These are phyloP conservation scores for Hemitrygon akajei DNA, from an alignment of 2,797 vertebrate genomes.

Conservation along the genomic window DNA sequence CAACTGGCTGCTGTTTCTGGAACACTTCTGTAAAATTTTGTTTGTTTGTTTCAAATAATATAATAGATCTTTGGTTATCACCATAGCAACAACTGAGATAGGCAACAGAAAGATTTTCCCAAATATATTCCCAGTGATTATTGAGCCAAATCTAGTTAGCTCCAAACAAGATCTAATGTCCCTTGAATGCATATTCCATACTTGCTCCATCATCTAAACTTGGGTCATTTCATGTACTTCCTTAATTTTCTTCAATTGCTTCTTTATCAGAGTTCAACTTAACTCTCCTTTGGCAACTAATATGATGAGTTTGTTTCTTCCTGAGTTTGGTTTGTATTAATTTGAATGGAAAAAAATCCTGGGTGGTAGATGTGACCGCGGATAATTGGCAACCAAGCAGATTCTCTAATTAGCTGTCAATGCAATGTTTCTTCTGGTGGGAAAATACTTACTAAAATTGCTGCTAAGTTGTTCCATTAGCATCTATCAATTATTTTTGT, in stretches of 20 bases:
- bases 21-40: neutral
- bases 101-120: neutral
- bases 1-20: neutral
- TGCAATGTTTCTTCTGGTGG: neutral
- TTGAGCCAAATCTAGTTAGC: neutral
- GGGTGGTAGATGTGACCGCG: neutral
- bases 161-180: neutral
- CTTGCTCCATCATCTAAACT: neutral
- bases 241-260: neutral
- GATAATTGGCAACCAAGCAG: neutral
- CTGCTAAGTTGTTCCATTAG: too few relatives aligned
- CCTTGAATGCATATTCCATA: neutral
- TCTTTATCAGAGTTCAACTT: neutral
- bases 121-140: neutral
- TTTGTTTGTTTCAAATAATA: too few relatives aligned
- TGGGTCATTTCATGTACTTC: neutral
- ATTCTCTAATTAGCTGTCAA: too few relatives aligned
- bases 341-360: neutral
- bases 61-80: neutral
- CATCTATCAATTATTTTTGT: too few relatives aligned
- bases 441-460: neutral
- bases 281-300: neutral
- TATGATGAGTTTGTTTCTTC: neutral
- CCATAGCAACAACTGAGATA: neutral
- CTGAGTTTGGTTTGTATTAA: neutral